Base-by-base conservation (phyloP, 2,888 invertebrate species). In the Cordylochernes scorpioides region DNA sequence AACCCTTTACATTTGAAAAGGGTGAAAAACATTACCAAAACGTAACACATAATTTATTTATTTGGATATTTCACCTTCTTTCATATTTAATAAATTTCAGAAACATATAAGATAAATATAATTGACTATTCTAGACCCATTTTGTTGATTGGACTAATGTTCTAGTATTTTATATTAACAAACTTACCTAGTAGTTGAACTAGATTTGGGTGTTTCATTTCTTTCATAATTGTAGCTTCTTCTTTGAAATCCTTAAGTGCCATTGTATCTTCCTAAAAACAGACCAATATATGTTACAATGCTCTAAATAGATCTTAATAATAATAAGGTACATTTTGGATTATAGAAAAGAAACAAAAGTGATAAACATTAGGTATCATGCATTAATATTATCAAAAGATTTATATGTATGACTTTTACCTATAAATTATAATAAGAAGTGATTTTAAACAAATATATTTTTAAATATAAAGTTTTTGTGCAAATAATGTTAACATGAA, bases 211-310 rank as follows among this genome's bases (percentile, higher is more conserved):
- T 99, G 97, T 45, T 86, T 82, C 84, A 99, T 88, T 58, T 91
- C 91, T 53, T 99, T 99, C 97, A 99, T 99, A 32, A 99, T 88
- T 30, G 82, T 75, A 2, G 97, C 97, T 57, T 97, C 97, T 50
- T 91, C 94, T 28, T 99, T 62, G 57, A 99, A 97, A 56, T 97
- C 97, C 55, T 94, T 91, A 33, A 97, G 61, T 8, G 91, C 91
- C 94, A 97, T 97, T 13, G 91, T 91, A 52, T 97, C 97, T 57
- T 97, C 94, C 63, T 66, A 45, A 43, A 33, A 36, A 34, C 25
- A 34, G 31, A 26, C 26, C 28, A 27, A 30, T 35, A 31, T 15
- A 24, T 30, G 17, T 31, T 9, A 19, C 8, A 19, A 9, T 19
- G 19, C 10, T n/a, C 29, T 19, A 19, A n/a, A 31, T 16, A 14